These are phyloP conservation scores for Troglohyphantes excavatus DNA, from an alignment of 2,888 invertebrate genomes.

Conservation along the genomic window DNA sequence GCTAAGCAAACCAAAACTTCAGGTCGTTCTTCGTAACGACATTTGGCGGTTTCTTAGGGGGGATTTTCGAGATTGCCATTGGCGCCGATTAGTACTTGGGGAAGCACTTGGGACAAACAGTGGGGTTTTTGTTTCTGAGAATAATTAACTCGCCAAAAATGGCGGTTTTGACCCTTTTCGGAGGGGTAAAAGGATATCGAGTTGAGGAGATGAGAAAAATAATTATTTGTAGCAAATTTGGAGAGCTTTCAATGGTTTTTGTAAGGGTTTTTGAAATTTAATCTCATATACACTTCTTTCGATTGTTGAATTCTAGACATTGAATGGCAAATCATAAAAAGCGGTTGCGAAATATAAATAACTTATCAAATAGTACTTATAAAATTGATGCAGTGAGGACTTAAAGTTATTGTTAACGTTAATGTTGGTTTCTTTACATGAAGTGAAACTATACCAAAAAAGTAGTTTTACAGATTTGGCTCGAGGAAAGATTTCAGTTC, in stretches of 20 bases:
- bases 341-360: no score
- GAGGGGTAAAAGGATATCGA: not conserved
- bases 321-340: no score
- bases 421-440: no score
- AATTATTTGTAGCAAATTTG: not conserved
- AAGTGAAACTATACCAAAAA: no score
- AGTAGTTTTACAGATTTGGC: no score
- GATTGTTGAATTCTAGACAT: no score
- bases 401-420: not conserved
- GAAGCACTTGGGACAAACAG: not conserved
- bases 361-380: no score
- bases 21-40: not conserved
- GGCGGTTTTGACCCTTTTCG: not conserved
- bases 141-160: not conserved
- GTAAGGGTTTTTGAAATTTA: no score
- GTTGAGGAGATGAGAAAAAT: not conserved
- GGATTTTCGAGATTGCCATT: constrained; percentile 15
- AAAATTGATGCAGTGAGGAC: not conserved
- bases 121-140: constrained; percentile 6
- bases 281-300: no score
- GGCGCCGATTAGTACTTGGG: constrained; percentile 29
- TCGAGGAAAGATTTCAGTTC: no score
- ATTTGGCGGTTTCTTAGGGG: not conserved
- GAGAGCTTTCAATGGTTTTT: not conserved
- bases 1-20: constrained; percentile 29